Evolutionary conservation across 2,888 invertebrate genomes (phyloP), one percentile per base, ranked within the genome.

Genomic region (Oegoconia quadripuncta): DNA sequence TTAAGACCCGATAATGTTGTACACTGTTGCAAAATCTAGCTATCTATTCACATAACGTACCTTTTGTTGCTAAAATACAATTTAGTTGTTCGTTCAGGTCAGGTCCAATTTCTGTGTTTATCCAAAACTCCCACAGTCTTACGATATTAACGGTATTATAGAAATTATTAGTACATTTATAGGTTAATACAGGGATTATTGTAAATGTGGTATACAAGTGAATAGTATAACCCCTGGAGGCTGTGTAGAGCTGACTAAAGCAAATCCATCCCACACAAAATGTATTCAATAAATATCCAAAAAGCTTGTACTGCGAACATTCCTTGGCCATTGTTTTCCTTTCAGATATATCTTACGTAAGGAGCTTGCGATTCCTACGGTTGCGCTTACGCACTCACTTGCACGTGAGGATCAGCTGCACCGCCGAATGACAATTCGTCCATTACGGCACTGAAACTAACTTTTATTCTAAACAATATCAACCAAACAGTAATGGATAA

Each of bases 271-370:
- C 86, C 81, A 86, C 86, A 78, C 82, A 74, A 75, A 78, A 82
- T 75, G 82, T 80, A 82, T 82, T 81, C 76, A 82, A 84, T 86
- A 86, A 86, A 86, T 86, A 81, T 79, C 86, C 86, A 79, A 86
- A 86, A 86, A 81, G 78, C 84, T 80, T 84, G 86, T 86, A 80
- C 74, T 71, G 71, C 68, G 55, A 75, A 71, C 72, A 83, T 82
- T 79, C 76, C 75, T 66, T 74, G 73, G 70, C 83, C 77, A 84
- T 86, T 86, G 86, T 83, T 68, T 78, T 73, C 69, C 65, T 59
- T 64, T 72, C 73, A 74, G 83, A 83, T 84, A 83, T 81, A 84
- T 86, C 84, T 86, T 79, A 71, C 80, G 78, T 76, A 79, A 81
- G 75, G 65, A 66, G 68, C 70, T 69, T 72, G 77, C 74, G 72